phyloP scores from a whole-genome alignment of 2,888 invertebrate genomes.

The Hetaerina titia region DNA sequence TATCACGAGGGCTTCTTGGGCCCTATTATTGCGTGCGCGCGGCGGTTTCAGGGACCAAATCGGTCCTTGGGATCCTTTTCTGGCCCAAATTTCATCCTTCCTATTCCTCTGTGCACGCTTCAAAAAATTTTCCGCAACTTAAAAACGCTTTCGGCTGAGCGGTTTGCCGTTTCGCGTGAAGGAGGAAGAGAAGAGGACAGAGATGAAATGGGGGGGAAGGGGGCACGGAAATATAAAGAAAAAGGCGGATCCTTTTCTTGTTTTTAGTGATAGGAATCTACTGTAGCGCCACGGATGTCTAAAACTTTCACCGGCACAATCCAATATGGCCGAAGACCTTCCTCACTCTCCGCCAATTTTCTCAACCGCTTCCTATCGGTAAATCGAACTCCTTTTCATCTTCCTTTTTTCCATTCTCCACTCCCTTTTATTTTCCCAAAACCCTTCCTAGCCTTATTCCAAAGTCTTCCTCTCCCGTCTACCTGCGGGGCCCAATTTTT shows the following conservation, averaged over 20 bases:
- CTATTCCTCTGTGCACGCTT: background rate
- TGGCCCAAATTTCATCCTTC: background rate
- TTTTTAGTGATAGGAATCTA: background rate
- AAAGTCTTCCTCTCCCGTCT: background rate
- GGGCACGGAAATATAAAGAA: background rate
- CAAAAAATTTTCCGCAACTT: constrained; percentile 6
- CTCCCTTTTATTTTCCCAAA: background rate
- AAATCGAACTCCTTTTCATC: background rate
- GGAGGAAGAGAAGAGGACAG: background rate
- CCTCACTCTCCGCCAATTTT: background rate
- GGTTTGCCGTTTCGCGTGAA: background rate
- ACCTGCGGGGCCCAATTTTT: constrained; percentile 10
- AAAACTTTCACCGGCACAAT: background rate
- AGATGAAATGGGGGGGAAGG: background rate
- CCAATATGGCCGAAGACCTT: constrained; percentile 5
- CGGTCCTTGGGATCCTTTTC: background rate
- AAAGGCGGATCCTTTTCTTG: background rate
- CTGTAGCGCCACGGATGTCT: background rate
- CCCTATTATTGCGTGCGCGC: background rate
- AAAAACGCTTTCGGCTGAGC: background rate
- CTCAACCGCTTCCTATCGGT: background rate
- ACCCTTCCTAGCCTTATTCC: constrained; percentile 5
- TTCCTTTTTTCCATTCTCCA: background rate
- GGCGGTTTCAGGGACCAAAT: background rate
- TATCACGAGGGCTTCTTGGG: background rate